Conservation (phyloP, 2,797 vertebrate species). For the Anguilla megastoma region DNA sequence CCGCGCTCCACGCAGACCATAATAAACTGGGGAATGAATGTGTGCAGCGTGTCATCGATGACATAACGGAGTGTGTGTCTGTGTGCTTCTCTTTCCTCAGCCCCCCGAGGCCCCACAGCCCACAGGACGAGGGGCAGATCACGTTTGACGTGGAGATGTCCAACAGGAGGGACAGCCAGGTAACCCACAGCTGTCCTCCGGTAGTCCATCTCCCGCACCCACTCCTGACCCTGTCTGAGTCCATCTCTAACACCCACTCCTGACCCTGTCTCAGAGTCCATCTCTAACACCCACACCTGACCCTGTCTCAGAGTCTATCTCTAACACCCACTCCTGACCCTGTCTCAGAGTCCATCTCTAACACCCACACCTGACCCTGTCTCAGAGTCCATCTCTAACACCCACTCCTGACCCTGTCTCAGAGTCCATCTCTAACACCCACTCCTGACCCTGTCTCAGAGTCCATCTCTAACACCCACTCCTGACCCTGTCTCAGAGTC, state of each 20-base stretch:
- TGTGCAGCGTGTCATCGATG: not conserved
- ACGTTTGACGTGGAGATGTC: slow-evolving; percentile 92
- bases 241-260: not conserved
- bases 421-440: too few relatives aligned
- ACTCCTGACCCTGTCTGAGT: slow-evolving; percentile 29
- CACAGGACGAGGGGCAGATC: slow-evolving; percentile 95
- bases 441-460: too few relatives aligned
- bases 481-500: too few relatives aligned
- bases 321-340: too few relatives aligned
- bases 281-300: too few relatives aligned
- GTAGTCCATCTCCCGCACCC: slow-evolving; percentile 28
- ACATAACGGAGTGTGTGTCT: not conserved
- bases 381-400: too few relatives aligned
- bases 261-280: too few relatives aligned
- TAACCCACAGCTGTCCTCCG: slow-evolving; percentile 46
- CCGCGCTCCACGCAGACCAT: not conserved
- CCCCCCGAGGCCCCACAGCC: slow-evolving; percentile 80
- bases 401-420: too few relatives aligned
- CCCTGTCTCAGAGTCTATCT: too few relatives aligned
- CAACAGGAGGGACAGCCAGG: slow-evolving; percentile 79
- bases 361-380: too few relatives aligned
- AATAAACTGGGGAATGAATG: not conserved
- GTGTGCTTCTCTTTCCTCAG: slow-evolving; percentile 64
- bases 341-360: too few relatives aligned
- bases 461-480: too few relatives aligned